Percentiles rank a stretch among this genome's conserved stretches.
Evolutionary conservation across 2,797 vertebrate species (phyloP).

Genomic region (Threskiornis aethiopicus): DNA sequence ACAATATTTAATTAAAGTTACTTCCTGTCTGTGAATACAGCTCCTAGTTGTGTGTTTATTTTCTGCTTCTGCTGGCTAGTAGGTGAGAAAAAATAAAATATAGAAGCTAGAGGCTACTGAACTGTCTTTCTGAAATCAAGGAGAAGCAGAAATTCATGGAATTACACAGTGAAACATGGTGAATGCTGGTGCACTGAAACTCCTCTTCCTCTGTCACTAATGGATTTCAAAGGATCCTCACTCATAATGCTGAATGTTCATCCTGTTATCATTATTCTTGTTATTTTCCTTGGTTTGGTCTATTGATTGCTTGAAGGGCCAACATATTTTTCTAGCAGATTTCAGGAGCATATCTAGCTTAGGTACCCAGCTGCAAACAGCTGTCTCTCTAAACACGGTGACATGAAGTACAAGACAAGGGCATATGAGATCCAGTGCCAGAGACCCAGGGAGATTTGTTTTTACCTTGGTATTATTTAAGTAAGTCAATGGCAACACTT

Average conservation of each 20-base stretch:
- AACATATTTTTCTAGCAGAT: background rate
- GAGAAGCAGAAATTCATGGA: background rate
- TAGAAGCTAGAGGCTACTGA: background rate
- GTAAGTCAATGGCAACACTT: background rate
- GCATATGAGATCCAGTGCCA: background rate
- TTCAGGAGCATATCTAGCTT: background rate
- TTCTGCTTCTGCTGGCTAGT: conserved; percentile 49
- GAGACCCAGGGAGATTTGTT: background rate
- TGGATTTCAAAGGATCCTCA: background rate
- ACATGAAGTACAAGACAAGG: background rate
- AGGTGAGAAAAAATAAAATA: background rate
- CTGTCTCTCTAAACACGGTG: background rate
- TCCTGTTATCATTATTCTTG: background rate
- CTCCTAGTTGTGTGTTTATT: conserved; percentile 76
- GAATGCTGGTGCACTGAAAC: background rate
- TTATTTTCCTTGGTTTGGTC: background rate
- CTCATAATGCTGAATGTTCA: background rate
- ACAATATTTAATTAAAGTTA: conserved; percentile 99
- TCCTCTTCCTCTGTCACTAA: background rate
- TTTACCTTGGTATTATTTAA: background rate
- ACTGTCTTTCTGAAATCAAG: background rate
- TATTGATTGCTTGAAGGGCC: background rate
- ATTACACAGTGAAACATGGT: background rate
- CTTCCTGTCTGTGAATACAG: conserved; percentile 95
- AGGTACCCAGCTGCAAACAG: background rate